Conservation (phyloP, 2,113 vertebrate species). For the Tragelaphus strepsiceros region DNA sequence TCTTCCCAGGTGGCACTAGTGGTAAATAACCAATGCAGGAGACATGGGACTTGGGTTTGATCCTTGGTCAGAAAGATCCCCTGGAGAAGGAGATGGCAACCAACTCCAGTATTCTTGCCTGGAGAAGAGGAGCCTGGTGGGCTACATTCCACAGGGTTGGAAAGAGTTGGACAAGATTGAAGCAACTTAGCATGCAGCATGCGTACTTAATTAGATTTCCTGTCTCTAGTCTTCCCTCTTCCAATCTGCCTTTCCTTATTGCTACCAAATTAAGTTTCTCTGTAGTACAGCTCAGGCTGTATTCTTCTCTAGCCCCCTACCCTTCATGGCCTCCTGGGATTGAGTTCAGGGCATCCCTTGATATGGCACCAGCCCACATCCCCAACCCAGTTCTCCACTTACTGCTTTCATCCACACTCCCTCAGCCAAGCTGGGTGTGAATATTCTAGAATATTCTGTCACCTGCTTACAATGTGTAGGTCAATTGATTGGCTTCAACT, state of each 20-base stretch:
- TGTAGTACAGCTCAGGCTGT: background rate
- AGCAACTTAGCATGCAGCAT: background rate
- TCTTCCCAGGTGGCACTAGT: background rate
- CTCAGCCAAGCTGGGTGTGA: background rate
- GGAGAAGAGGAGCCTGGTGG: background rate
- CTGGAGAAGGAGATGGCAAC: background rate
- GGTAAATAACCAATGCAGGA: background rate
- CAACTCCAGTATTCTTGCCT: background rate
- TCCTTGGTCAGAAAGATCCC: background rate
- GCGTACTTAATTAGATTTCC: background rate
- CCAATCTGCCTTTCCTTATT: background rate
- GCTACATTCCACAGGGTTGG: background rate
- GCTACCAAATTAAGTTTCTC: background rate
- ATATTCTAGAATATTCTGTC: background rate
- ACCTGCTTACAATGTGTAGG: background rate
- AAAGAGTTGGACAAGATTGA: background rate
- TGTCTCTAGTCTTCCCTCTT: background rate
- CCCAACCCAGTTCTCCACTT: background rate
- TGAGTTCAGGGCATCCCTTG: background rate
- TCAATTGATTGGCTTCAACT: background rate
- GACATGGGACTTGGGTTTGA: background rate
- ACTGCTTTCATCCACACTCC: background rate
- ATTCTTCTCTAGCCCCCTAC: fast-evolving
- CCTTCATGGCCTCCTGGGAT: background rate
- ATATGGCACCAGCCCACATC: background rate